Evolutionary conservation across 2,113 vertebrate genomes (phyloP).

Genomic region (Epinephelus moara): DNA sequence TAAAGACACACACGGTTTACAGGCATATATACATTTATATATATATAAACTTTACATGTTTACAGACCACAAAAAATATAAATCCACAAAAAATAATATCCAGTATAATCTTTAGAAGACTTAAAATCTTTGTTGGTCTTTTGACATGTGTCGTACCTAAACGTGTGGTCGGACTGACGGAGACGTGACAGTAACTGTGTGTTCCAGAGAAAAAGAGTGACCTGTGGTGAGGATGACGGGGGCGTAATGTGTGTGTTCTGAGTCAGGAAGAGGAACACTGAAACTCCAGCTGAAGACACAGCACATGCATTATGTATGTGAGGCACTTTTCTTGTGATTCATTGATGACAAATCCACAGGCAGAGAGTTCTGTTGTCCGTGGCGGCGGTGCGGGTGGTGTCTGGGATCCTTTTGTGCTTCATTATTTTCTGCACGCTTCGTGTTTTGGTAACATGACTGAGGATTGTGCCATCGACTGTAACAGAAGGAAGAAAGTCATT

Average conservation of each 20-base stretch:
- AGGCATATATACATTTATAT: not conserved
- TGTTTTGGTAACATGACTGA: slow-evolving; percentile 86
- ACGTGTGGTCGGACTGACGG: not conserved
- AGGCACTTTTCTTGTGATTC: slow-evolving; percentile 76
- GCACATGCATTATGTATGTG: slow-evolving; percentile 54
- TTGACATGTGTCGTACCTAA: not conserved
- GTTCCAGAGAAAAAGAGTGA: slow-evolving; percentile 5
- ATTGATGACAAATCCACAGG: slow-evolving; percentile 53
- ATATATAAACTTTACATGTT: not conserved
- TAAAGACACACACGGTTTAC: slow-evolving; percentile 29
- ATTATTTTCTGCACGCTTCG: slow-evolving; percentile 46
- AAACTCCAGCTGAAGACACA: slow-evolving; percentile 31
- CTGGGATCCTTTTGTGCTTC: slow-evolving; percentile 12
- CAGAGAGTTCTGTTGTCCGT: slow-evolving; percentile 26
- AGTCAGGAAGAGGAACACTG: not conserved
- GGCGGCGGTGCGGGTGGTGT: slow-evolving; percentile 15
- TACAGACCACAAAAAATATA: slow-evolving; percentile 8
- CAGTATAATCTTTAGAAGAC: slow-evolving; percentile 2
- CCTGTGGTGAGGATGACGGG: not conserved
- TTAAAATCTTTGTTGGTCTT: not conserved
- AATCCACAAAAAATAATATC: slow-evolving; percentile 17
- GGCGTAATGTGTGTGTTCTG: not conserved
- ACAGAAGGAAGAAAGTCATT: slow-evolving; percentile 38
- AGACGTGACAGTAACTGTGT: not conserved
- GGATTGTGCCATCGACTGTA: slow-evolving; percentile 78